Base-by-base conservation (phyloP, 2,797 vertebrate genomes). In the Neomorphus geoffroyi region DNA sequence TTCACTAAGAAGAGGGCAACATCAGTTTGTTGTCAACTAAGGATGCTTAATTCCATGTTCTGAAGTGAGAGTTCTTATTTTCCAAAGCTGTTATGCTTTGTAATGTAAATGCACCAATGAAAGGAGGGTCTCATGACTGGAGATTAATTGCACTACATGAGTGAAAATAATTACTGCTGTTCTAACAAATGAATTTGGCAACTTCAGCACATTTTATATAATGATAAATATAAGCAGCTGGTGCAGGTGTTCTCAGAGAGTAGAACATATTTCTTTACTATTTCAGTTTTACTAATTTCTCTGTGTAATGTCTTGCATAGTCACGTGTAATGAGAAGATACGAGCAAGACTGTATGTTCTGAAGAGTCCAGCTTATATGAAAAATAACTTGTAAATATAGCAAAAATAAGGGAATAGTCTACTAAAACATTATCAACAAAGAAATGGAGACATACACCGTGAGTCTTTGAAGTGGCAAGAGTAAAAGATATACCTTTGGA, bases 61-160 rank as follows among this genome's bases (percentile, higher is more conserved):
- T 6, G 56, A 92, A 94, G 50, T 48, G 6, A 66, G 48, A 61
- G 57, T 86, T 92, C 70, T 93, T 50, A 66, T 91, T 87, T 94
- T 92, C 73, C 1, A 3, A 96, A 80, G 87, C 92, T 62, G 35
- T 57, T 92, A 45, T 27, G 72, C 73, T 95, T 97, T 96, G 82
- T 93, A 90, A 96, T 96, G 96, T 62, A 96, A 97, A 97, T 96
- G 74, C 41, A 57, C 62, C 67, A 74, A 80, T 61, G 87, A 94
- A 96, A 96, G 81, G 39, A 88, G 79, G 7, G 16, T 79, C 86
- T 96, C 66, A 71, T 69, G 78, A 88, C 87, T 95, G 87, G 54
- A 94, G 91, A 97, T 94, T 91, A 97, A 96, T 94, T 88, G 72
- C 70, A 75, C 64, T 83, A 89, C 92, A 93, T 54, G 91, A 95